Base-by-base conservation (phyloP, 2,797 vertebrate genomes). In the Galaxias olidus region DNA sequence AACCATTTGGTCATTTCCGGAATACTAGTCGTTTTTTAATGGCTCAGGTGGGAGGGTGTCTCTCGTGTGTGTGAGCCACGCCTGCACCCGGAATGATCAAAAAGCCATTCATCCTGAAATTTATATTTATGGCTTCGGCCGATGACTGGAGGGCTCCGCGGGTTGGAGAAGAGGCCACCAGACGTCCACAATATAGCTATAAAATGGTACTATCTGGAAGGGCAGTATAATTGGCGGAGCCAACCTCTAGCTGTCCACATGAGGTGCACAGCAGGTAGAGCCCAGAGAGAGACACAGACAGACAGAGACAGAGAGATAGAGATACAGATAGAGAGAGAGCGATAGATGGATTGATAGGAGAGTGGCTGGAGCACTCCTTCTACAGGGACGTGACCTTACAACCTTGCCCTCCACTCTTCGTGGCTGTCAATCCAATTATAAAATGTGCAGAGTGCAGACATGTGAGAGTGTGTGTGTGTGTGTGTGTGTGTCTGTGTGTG, bases 381-480 rank as follows among this genome's bases (percentile, higher is more conserved):
- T 40, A 73, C 49, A 53, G 75, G 64, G 73, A 76, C 77, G 78
- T 83, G 81, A 82, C 83, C 75, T 79, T 72, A 64, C 78, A 88
- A 85, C 78, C 77, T 78, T 72, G 52, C 72, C 67, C 71, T 74
- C 66, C 77, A 73, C 76, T 75, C 76, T 59, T 69, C 15, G 65
- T 59, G 65, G 65, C 83, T 80, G 84, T 81, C 82, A 84, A 82
- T 82, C 81, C 78, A 82, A 87, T 89, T 88, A 87, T 75, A 74
- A 75, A 81, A 58, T 51, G 61, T 62, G 79, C 57, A 48, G 70
- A 58, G 61, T 62, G 79, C 57, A 48, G 70, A 58, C 57, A 65
- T 30, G 68, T 15, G 11, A 20, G 19, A 52, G 15, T 8, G 19
- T n/a, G 9, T 20, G 17, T 17, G 19, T 56, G 18, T n/a, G 60